These are phyloP conservation scores for Eclectus roratus DNA, from an alignment of 2,113 vertebrate species.

Conservation along the genomic window DNA sequence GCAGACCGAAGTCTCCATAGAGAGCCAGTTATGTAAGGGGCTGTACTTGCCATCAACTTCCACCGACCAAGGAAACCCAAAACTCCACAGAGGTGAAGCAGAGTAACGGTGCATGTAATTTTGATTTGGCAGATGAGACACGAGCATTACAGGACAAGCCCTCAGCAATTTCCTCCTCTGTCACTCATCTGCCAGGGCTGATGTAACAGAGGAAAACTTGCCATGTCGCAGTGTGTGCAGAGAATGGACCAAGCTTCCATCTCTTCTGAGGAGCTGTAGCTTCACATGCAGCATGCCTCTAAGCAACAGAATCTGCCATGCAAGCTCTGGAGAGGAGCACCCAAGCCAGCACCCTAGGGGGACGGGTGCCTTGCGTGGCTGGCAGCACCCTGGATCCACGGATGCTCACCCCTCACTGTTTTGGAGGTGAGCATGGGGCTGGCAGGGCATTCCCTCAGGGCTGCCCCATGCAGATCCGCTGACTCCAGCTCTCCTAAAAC, in stretches of 20 bases:
- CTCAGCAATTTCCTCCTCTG: neutral
- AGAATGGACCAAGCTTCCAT: accelerated
- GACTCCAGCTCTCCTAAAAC: neutral
- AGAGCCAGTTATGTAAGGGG: slow-evolving; percentile 13
- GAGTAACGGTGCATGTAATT: neutral
- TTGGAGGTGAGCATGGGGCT: accelerated
- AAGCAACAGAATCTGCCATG: neutral
- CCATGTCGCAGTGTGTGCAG: accelerated
- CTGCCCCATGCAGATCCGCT: neutral
- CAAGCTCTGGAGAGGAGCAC: neutral
- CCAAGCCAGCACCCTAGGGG: neutral
- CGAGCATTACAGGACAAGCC: neutral
- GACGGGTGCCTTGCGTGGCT: neutral
- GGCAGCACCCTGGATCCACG: neutral
- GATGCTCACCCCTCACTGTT: neutral
- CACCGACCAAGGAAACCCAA: neutral
- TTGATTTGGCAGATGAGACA: neutral
- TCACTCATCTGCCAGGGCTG: neutral
- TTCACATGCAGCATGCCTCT: accelerated
- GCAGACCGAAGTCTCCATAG: neutral
- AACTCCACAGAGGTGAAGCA: neutral
- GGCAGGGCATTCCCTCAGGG: neutral
- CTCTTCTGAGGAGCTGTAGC: accelerated
- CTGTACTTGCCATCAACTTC: slow-evolving; percentile 7
- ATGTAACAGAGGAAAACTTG: neutral